Evolutionary conservation across 2,113 vertebrate species (phyloP), one percentile per base, ranked within the genome.

Genomic region (Onychostoma macrolepis): DNA sequence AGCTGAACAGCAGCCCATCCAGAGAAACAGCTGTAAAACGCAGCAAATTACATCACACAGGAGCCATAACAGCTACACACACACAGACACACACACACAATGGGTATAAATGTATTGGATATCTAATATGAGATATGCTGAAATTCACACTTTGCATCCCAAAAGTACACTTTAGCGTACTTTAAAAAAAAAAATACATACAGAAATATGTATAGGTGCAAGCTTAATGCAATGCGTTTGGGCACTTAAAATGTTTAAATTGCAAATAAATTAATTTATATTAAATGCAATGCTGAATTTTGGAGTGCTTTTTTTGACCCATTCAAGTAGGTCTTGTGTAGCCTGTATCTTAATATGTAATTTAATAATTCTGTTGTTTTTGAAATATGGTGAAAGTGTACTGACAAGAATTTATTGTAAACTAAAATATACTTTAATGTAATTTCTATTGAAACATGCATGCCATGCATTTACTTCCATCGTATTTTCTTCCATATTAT

Each of bases 21-120:
- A 82, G 56, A 87, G 85, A n/a, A 89, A 85, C 43, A 74, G 81
- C 65, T 83, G 65, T 83, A 83, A 86, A 86, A 80, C 56, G 33
- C 48, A 61, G 45, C 58, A 86, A 86, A 86, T 86, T 86, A 80
- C 53, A 50, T 86, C 85, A 86, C 85, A 86, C 77, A 85, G 86
- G 65, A 86, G 79, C 36, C 38, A 83, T 61, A 74, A 83, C 83
- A 87, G 41, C 65, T n/a, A 79, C 63, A 83, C 80, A 83, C 26
- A 77, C 76, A 81, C 38, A 79, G 11, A 71, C 81, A 74, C 65
- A 63, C 76, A 81, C 63, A 71, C 48, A 80, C 33, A 76, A 30
- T 36, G 19, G 28, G 19, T 26, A 71, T 28, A 69, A 21, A 71
- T 81, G 13, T 65, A 45, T 19, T 81, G 38, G 79, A 81, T 63